phyloP scores from a whole-genome alignment of 2,888 invertebrate species.

The Nemotelus nigrinus region DNA sequence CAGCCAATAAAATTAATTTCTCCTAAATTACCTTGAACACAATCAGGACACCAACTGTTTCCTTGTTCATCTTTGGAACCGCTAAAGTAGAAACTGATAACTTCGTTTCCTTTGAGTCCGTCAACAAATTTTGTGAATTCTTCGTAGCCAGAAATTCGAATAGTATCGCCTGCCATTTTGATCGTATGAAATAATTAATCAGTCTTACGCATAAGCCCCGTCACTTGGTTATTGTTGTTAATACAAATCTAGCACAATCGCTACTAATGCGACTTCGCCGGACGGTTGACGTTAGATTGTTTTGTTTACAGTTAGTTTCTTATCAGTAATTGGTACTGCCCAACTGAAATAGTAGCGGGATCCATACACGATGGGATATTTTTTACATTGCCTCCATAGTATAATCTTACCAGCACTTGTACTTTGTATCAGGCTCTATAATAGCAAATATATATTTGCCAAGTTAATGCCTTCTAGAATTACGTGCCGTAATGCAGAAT shows the following conservation, averaged over 20 bases:
- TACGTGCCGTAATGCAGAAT: no score
- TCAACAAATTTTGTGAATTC: constrained; percentile 25
- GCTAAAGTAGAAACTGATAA: constrained; percentile 67
- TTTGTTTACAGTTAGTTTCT: not conserved
- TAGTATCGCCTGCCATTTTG: not conserved
- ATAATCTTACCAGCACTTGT: no score
- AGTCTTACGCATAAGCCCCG: not conserved
- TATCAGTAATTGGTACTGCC: constrained; percentile 16
- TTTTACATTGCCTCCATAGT: no score
- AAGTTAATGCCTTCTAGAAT: no score
- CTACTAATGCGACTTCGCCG: not conserved
- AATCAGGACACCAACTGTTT: constrained; percentile 88
- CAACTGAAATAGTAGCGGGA: not conserved
- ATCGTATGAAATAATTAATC: not conserved
- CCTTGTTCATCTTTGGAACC: constrained; percentile 70
- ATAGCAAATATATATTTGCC: no score
- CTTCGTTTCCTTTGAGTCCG: not conserved
- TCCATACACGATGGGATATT: no score
- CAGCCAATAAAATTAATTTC: no score
- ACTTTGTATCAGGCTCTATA: no score
- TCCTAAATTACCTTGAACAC: constrained; percentile 72
- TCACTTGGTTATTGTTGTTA: not conserved
- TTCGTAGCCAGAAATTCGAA: constrained; percentile 23
- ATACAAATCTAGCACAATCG: not conserved
- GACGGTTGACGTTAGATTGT: constrained; percentile 9